Conservation (phyloP, 1,140 invertebrate genomes). For the Caenorhabditis tropicalis region DNA sequence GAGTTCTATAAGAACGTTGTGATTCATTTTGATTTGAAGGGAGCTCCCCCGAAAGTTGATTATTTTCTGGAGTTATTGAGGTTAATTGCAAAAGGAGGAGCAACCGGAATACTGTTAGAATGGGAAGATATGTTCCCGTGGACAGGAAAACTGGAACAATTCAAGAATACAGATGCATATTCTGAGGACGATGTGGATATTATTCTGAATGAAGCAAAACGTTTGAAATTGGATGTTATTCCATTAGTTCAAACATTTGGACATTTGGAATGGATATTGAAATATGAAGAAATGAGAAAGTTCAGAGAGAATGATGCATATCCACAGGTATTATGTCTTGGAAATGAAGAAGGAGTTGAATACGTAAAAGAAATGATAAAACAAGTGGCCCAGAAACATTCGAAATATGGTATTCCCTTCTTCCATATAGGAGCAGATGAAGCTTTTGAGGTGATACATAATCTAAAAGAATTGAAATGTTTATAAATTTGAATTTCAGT, state of each 20-base stretch:
- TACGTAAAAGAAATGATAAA: conserved; percentile 75
- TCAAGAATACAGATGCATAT: conserved; percentile 83
- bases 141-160: conserved; percentile 76
- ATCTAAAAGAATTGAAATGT: not conserved
- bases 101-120: conserved; percentile 85
- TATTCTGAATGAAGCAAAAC: conserved; percentile 74
- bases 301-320: conserved; percentile 73
- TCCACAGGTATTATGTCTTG: conserved; percentile 74
- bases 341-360: conserved; percentile 73
- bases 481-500: conserved; percentile 37
- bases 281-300: conserved; percentile 65
- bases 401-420: conserved; percentile 62
- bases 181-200: conserved; percentile 77
- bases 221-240: conserved; percentile 80
- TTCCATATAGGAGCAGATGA: conserved; percentile 75
- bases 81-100: conserved; percentile 81
- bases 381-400: conserved; percentile 75
- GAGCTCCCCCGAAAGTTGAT: conserved; percentile 80
- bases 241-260: conserved; percentile 94
- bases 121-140: conserved; percentile 98
- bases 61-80: conserved; percentile 81
- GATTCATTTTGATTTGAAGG: conserved; percentile 86
- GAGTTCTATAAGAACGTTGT: conserved; percentile 67
- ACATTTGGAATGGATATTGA: conserved; percentile 79
- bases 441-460: conserved; percentile 60